Conservation (phyloP, 2,888 invertebrate species). For the Xestia sexstrigata region DNA sequence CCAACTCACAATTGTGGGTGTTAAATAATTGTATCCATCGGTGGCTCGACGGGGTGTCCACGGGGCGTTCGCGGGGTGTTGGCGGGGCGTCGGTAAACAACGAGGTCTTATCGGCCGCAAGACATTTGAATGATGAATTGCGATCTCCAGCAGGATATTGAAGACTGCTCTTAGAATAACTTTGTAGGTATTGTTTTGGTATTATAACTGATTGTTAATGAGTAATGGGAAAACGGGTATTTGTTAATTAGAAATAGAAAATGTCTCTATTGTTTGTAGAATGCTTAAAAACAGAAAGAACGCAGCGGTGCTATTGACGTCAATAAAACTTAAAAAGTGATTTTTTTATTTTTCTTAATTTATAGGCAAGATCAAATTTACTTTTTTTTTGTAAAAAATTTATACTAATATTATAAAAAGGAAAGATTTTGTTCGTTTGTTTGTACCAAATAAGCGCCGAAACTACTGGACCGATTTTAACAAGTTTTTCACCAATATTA, state of each 20-base stretch:
- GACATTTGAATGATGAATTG: slow-evolving; percentile 66
- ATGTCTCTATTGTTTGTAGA: not conserved
- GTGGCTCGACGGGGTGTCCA: slow-evolving; percentile 15
- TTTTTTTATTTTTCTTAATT: not conserved
- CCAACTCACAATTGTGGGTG: slow-evolving; percentile 48
- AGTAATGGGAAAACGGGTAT: slow-evolving; percentile 14
- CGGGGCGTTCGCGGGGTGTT: slow-evolving; percentile 11
- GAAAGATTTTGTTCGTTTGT: too few species aligned
- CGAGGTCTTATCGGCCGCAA: slow-evolving; percentile 57
- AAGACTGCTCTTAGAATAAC: slow-evolving; percentile 52
- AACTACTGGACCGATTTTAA: too few species aligned
- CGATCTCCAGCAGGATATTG: slow-evolving; percentile 46
- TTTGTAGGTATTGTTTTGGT: slow-evolving; percentile 49
- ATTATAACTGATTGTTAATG: slow-evolving; percentile 38
- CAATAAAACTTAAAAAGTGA: not conserved
- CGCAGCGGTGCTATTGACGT: not conserved
- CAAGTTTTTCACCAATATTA: too few species aligned
- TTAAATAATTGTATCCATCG: slow-evolving; percentile 62
- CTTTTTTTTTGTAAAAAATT: not conserved
- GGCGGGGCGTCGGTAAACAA: slow-evolving; percentile 49
- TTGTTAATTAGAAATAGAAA: slow-evolving; percentile 16
- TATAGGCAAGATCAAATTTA: not conserved
- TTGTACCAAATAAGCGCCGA: too few species aligned
- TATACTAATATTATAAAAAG: too few species aligned
- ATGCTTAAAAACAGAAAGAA: not conserved